A percentile compares a stretch with the other conserved stretches of the same genome.
Evolutionary conservation across 2,888 invertebrate genomes (phyloP).

Genomic region (Tetramorium bicarinatum): DNA sequence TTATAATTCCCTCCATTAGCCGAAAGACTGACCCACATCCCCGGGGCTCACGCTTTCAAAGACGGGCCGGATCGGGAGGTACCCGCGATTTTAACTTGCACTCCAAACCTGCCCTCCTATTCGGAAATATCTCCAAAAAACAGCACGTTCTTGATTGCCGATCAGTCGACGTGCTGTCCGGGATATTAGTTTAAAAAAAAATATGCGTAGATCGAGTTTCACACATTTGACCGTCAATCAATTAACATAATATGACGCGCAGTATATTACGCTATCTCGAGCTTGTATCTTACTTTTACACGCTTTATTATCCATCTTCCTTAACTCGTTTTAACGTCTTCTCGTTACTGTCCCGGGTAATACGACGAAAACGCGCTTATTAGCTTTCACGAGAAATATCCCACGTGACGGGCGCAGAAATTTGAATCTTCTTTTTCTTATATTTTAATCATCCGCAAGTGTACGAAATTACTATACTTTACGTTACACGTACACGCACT

Average conservation of each 20-base stretch:
- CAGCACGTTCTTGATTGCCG: slow-evolving; percentile 35
- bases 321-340: slow-evolving; percentile 9
- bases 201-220: neutral
- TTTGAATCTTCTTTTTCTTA: slow-evolving; percentile 12
- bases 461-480: slow-evolving; percentile 26
- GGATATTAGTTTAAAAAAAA: slow-evolving; percentile 27
- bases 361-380: neutral
- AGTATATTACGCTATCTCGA: neutral
- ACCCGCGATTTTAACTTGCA: slow-evolving; percentile 28
- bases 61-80: neutral
- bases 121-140: slow-evolving; percentile 29
- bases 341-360: slow-evolving; percentile 19
- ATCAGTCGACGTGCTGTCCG: slow-evolving; percentile 52
- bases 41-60: slow-evolving; percentile 67
- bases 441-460: slow-evolving; percentile 30
- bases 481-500: neutral
- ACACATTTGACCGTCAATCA: neutral
- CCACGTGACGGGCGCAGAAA: neutral
- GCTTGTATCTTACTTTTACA: neutral
- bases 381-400: slow-evolving; percentile 5
- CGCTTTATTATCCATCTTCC: neutral
- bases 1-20: slow-evolving; percentile 73
- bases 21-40: slow-evolving; percentile 70
- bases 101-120: slow-evolving; percentile 48
- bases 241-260: slow-evolving; percentile 12